Evolutionary conservation across 2,888 invertebrate genomes (phyloP).

Genomic region (Chrysina gloriosa): DNA sequence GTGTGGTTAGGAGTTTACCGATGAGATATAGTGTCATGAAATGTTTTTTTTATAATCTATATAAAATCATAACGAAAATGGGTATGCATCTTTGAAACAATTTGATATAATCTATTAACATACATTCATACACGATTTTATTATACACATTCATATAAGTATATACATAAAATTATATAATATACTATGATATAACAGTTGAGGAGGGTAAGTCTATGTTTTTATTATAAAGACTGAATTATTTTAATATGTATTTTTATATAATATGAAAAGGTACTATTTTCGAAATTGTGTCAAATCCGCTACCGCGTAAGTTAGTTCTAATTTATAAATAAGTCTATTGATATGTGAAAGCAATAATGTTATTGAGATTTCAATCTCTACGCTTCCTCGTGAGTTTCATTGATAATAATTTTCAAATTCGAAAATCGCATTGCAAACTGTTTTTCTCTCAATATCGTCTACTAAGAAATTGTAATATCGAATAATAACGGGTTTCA

Average conservation of each 20-base stretch:
- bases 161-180: conserved; percentile 18
- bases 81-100: conserved; percentile 25
- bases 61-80: too few relatives aligned
- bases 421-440: conserved; percentile 19
- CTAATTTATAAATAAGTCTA: conserved; percentile 40
- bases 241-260: conserved; percentile 48
- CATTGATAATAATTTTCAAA: not conserved
- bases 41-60: too few relatives aligned
- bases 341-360: conserved; percentile 39
- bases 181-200: conserved; percentile 31
- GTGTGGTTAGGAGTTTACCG: too few relatives aligned
- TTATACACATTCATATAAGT: conserved; percentile 33
- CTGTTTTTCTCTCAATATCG: not conserved
- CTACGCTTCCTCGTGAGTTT: conserved; percentile 21
- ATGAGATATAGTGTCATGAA: too few relatives aligned
- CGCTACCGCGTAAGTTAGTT: conserved; percentile 38
- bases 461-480: not conserved
- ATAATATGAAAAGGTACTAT: conserved; percentile 42
- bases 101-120: conserved; percentile 28
- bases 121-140: conserved; percentile 39
- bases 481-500: too few relatives aligned
- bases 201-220: conserved; percentile 43
- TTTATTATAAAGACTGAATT: conserved; percentile 50
- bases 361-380: conserved; percentile 23
- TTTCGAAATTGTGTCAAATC: conserved; percentile 46